Percentiles rank a stretch among this genome's conserved stretches.
Conservation (phyloP, 30 jellyfish, hydroid and myxozoan species). For the Pseudorhiza aurosa region DNA sequence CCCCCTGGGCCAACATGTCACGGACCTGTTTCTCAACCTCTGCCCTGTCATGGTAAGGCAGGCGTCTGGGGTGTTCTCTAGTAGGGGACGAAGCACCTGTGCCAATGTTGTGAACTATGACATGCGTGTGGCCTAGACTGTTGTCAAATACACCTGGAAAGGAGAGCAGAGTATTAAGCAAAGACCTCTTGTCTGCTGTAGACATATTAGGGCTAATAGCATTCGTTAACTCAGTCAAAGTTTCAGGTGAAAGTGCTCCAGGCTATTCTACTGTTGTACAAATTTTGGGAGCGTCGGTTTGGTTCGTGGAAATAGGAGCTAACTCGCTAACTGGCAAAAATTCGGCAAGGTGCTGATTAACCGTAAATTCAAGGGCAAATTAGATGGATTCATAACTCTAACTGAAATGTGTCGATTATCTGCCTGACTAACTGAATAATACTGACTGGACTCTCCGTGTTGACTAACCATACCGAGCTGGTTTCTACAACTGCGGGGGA, state of each 20-base stretch:
- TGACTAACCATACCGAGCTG: constrained; percentile 50
- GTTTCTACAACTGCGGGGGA: constrained; percentile 31
- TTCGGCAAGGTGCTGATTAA: constrained; percentile 34
- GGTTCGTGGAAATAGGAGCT: constrained; percentile 17
- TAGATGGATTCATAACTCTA: constrained; percentile 42
- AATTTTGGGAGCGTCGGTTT: neutral
- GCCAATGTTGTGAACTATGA: neutral
- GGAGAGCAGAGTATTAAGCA: neutral
- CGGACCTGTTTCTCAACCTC: constrained; percentile 18
- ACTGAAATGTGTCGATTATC: constrained; percentile 15
- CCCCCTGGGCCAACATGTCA: constrained; percentile 46
- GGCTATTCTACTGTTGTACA: constrained; percentile 35
- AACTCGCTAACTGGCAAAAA: constrained; percentile 45
- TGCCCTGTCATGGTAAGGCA: neutral
- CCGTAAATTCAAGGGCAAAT: constrained; percentile 22
- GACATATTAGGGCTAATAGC: constrained; percentile 10
- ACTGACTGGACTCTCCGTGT: constrained; percentile 8
- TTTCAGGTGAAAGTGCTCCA: too few species aligned
- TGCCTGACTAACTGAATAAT: constrained; percentile 46
- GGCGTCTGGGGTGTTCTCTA: neutral
- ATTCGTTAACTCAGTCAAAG: neutral
- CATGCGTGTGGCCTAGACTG: constrained; percentile 37
- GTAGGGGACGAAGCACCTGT: constrained; percentile 22
- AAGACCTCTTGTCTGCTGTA: neutral
- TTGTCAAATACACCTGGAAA: constrained; percentile 6